phyloP scores from a whole-genome alignment of 2,888 invertebrate genomes.

The Vanessa cardui region DNA sequence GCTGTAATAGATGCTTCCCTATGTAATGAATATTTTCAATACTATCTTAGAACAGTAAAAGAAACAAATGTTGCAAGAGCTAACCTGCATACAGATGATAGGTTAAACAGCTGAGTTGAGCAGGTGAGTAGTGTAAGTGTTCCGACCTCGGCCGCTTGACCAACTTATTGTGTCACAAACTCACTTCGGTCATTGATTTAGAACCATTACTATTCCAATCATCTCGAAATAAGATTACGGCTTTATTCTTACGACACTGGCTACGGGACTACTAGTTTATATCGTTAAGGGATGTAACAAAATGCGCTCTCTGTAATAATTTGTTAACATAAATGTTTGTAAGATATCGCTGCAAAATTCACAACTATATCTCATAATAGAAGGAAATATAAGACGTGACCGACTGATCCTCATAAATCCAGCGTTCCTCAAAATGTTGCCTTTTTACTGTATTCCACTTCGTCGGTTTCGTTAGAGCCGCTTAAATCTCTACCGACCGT shows the following conservation, averaged over 20 bases:
- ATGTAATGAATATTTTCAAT: neutral
- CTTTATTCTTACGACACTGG: slow-evolving; percentile 51
- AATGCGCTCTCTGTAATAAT: slow-evolving; percentile 22
- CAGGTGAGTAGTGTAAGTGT: slow-evolving; percentile 44
- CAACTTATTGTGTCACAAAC: slow-evolving; percentile 66
- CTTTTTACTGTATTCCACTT: slow-evolving; percentile 45
- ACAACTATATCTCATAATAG: slow-evolving; percentile 13
- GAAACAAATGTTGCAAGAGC: slow-evolving; percentile 4
- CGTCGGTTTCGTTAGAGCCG: slow-evolving; percentile 42
- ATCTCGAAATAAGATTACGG: slow-evolving; percentile 53
- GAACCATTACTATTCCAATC: slow-evolving; percentile 68
- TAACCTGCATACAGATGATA: slow-evolving; percentile 58
- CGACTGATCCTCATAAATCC: slow-evolving; percentile 44
- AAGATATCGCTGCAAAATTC: neutral
- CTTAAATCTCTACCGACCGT: slow-evolving; percentile 44
- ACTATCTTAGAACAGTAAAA: neutral
- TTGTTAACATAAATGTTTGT: slow-evolving; percentile 7
- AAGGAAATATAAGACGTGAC: slow-evolving; percentile 36
- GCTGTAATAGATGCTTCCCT: no score
- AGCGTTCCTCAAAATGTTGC: slow-evolving; percentile 40
- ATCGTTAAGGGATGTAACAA: neutral
- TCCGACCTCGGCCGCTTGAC: slow-evolving; percentile 64
- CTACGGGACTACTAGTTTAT: slow-evolving; percentile 20
- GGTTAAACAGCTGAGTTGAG: slow-evolving; percentile 43
- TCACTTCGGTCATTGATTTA: slow-evolving; percentile 61